Base-by-base conservation (phyloP, 2,888 invertebrate genomes). In the Ceraclea dissimilis region DNA sequence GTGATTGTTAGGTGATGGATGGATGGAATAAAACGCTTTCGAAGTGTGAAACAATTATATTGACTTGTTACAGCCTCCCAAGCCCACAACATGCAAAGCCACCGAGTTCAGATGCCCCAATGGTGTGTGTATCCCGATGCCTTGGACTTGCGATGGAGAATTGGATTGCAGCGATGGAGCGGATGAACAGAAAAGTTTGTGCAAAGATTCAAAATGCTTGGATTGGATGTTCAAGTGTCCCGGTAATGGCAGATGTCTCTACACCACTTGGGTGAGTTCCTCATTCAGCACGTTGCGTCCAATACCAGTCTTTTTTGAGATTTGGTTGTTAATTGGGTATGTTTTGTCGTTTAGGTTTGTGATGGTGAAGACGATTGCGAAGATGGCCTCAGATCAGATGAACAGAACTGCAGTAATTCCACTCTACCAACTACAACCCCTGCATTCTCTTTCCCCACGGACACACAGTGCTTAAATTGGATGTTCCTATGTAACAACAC, bases 121-220 rank as follows among this genome's bases (percentile, higher is more conserved):
- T 59, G 78, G 76, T 13, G 73, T 76, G 47, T 91, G 91, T 65
- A 85, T 91, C 57, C 87, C 88, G 47, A 76, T 77, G 64, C 81
- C 85, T 17, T 89, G 88, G 83, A 81, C 83, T 43, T 94, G 93
- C 71, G 92, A 93, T 70, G 86, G 85, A 8, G 86, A 87, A 63
- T 71, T 76, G n/a, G 93, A 94, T 69, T 93, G 93, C 65, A 70
- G 73, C 0, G 82, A 82, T 60, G 81, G 80, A 1, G 85, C 86
- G 22, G 93, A 93, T 67, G 93, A 92, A 70, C 67, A 65, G 1
- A 79, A 81, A 56, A 70, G 71, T 1, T 67, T 67, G 31, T 93
- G 93, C 65, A 78, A 74, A n/a, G 74, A 78, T 52, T 76, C 79
- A 1, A 79, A 80, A 0, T 91, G 90, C 64, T 80, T 80, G n/a